A percentile compares a stretch with the other conserved stretches of the same genome.
Evolutionary conservation across 1,140 invertebrate species (phyloP).

Genomic region (Heterodera schachtii): DNA sequence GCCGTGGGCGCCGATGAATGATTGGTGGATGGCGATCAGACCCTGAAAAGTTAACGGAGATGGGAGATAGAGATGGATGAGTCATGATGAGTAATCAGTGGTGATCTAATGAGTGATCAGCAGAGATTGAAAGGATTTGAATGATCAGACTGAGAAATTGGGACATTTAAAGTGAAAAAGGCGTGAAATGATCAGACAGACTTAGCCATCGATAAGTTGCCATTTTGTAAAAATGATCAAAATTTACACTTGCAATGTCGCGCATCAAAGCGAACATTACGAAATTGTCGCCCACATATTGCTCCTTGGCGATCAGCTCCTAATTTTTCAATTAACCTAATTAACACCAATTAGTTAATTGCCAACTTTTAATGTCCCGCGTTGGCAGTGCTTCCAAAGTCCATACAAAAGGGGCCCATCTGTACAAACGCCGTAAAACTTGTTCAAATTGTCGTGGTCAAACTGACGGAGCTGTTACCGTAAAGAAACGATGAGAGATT

Average conservation of each 20-base stretch:
- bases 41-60: conserved; percentile 26
- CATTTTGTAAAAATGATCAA: conserved; percentile 74
- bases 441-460: conserved; percentile 65
- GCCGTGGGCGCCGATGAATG: conserved; percentile 50
- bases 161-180: not conserved
- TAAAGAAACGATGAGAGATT: not conserved
- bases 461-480: conserved; percentile 46
- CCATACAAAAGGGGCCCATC: conserved; percentile 67
- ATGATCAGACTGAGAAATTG: too few relatives aligned
- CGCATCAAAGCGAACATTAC: conserved; percentile 87
- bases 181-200: conserved; percentile 31
- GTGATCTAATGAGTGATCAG: too few relatives aligned
- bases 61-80: too few relatives aligned
- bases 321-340: conserved; percentile 82
- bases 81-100: too few relatives aligned
- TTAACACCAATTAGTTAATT: conserved; percentile 88
- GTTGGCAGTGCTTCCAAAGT: conserved; percentile 79
- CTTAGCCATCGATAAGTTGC: conserved; percentile 59
- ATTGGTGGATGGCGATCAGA: conserved; percentile 49
- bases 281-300: conserved; percentile 91
- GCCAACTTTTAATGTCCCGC: conserved; percentile 77
- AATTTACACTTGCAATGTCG: conserved; percentile 77
- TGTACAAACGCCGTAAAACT: conserved; percentile 75
- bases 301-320: conserved; percentile 87
- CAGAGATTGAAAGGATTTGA: too few relatives aligned